phyloP scores from a whole-genome alignment of 2,113 vertebrate genomes.

The Thamnophis sirtalis region DNA sequence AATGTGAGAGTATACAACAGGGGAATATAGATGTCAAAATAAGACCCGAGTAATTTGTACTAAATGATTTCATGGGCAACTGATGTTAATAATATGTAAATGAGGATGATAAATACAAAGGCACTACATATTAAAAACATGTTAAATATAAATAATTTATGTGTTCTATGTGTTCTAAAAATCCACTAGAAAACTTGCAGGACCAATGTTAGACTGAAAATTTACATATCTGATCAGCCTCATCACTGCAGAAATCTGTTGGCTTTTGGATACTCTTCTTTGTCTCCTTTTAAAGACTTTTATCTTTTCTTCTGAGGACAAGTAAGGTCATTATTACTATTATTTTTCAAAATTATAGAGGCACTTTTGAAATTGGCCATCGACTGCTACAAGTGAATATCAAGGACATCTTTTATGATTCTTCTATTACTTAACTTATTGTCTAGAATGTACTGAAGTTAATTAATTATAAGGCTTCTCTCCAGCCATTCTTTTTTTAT shows the following conservation, averaged over 20 bases:
- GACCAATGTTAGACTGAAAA: background rate
- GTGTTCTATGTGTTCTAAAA: background rate
- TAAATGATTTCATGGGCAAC: background rate
- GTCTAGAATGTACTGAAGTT: conserved; percentile 31
- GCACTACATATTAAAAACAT: background rate
- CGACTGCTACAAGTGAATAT: conserved; percentile 4
- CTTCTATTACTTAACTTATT: conserved; percentile 28
- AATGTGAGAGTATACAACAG: background rate
- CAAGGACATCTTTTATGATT: conserved; percentile 15
- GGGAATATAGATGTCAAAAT: background rate
- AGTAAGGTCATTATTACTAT: conserved; percentile 33
- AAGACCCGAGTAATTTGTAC: background rate
- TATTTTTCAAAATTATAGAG: conserved; percentile 21
- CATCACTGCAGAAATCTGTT: background rate
- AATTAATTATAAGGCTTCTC: conserved; percentile 19
- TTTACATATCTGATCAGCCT: background rate
- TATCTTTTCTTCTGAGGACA: conserved; percentile 31
- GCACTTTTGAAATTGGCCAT: conserved; percentile 8
- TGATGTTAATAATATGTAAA: background rate
- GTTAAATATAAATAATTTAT: background rate
- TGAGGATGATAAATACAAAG: background rate
- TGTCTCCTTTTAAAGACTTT: conserved; percentile 21
- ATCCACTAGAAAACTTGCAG: background rate
- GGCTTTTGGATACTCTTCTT: background rate
- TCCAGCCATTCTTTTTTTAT: conserved; percentile 30